These are phyloP conservation scores for Sesamia nonagrioides DNA, from an alignment of 1,140 invertebrate genomes.

Conservation along the genomic window DNA sequence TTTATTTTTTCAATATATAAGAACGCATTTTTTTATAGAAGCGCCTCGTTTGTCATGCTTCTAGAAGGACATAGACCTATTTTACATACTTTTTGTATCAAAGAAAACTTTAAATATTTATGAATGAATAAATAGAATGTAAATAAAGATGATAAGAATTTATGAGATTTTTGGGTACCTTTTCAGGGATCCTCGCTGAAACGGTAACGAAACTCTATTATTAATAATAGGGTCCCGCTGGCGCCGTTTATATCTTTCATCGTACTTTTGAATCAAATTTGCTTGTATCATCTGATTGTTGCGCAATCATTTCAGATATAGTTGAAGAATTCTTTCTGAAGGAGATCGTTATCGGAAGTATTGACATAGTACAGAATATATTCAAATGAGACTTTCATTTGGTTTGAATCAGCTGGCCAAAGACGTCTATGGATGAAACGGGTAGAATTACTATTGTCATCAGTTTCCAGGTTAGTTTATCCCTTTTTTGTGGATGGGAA, in stretches of 20 bases:
- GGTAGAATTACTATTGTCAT: too few species aligned
- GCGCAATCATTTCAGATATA: not conserved
- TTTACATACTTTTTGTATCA: conserved; percentile 18
- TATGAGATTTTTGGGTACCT: conserved; percentile 24
- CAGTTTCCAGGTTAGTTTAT: too few species aligned
- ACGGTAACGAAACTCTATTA: conserved; percentile 21
- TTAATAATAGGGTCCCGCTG: conserved; percentile 13
- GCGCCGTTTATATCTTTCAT: not conserved
- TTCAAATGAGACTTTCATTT: too few species aligned
- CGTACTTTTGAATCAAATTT: not conserved
- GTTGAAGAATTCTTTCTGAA: too few species aligned
- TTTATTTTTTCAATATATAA: not conserved
- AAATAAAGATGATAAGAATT: conserved; percentile 33
- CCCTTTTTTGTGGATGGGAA: too few species aligned
- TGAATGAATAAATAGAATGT: conserved; percentile 34
- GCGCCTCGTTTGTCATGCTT: not conserved
- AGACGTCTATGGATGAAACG: too few species aligned
- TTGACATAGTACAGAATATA: too few species aligned
- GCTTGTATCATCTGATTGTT: not conserved
- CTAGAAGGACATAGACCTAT: conserved; percentile 7
- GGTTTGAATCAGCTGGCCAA: too few species aligned
- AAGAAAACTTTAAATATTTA: conserved; percentile 24
- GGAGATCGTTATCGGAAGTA: too few species aligned
- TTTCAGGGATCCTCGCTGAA: conserved; percentile 10
- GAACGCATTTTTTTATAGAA: not conserved